These are phyloP conservation scores for Lycodopsis pacificus DNA, from an alignment of 2,797 vertebrate species.

Conservation along the genomic window DNA sequence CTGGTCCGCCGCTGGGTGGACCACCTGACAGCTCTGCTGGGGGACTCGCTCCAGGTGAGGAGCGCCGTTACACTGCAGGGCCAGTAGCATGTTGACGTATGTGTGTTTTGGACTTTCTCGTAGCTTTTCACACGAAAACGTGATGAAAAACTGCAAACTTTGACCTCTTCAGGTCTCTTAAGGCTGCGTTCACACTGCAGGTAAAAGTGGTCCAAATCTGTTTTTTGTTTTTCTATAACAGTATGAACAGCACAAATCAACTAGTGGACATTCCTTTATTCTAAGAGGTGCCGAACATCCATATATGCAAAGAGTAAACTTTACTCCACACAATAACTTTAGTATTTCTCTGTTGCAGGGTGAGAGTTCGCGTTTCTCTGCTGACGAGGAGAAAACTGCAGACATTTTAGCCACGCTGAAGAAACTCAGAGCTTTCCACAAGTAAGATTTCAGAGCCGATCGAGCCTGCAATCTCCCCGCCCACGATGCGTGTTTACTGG, in stretches of 20 bases:
- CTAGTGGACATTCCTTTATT: neutral
- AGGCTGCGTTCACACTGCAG: neutral
- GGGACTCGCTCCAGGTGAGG: constrained; percentile 69
- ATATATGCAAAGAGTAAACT: neutral
- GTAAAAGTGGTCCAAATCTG: too few species aligned
- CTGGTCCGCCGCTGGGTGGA: constrained; percentile 86
- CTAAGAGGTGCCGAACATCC: neutral
- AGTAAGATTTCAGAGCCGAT: constrained; percentile 80
- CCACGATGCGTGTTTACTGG: neutral
- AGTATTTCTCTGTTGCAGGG: constrained; percentile 68
- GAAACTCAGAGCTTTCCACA: constrained; percentile 89
- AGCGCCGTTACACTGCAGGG: neutral
- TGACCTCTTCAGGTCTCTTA: neutral
- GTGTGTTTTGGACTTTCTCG: neutral
- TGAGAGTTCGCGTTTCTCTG: constrained; percentile 75
- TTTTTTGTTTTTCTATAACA: too few species aligned
- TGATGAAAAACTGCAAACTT: neutral
- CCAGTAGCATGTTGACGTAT: neutral
- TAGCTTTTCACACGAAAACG: too few species aligned
- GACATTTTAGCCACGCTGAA: constrained; percentile 81
- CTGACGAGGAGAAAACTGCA: constrained; percentile 70
- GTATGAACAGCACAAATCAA: too few species aligned
- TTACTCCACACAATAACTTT: neutral
- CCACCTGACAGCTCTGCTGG: constrained; percentile 80
- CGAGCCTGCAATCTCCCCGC: neutral